These are phyloP conservation scores for Solenodon paradoxus DNA, from an alignment of 2,113 vertebrate genomes.

Conservation along the genomic window DNA sequence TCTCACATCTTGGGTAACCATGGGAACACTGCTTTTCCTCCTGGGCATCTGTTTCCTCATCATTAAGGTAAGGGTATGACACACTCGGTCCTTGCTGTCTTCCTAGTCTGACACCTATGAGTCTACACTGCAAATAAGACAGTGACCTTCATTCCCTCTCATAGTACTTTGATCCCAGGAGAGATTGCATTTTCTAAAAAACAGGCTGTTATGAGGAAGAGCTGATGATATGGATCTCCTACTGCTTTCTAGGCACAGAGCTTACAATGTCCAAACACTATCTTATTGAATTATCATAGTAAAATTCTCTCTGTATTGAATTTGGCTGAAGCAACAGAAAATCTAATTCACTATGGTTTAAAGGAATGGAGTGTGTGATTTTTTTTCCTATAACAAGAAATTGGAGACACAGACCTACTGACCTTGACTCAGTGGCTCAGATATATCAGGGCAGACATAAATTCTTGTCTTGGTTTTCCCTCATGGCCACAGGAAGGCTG, in stretches of 20 bases:
- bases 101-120: not conserved
- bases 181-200: not conserved
- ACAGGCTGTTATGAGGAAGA: not conserved
- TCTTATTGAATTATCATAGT: not conserved
- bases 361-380: not conserved
- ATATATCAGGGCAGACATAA: not conserved
- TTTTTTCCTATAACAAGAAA: not conserved
- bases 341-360: not conserved
- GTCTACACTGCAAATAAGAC: not conserved
- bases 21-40: not conserved
- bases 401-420: not conserved
- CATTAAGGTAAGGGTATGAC: not conserved
- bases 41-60: not conserved
- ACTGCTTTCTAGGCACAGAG: not conserved
- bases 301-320: not conserved
- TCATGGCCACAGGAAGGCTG: not conserved
- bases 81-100: fast-evolving
- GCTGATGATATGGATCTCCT: not conserved
- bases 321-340: not conserved
- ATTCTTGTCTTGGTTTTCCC: not conserved
- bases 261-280: not conserved
- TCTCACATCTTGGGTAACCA: not conserved
- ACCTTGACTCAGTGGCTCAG: not conserved
- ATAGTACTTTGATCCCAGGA: not conserved
- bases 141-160: not conserved